Evolutionary conservation across 1,140 invertebrate genomes (phyloP).

Genomic region (Anastrepha obliqua): DNA sequence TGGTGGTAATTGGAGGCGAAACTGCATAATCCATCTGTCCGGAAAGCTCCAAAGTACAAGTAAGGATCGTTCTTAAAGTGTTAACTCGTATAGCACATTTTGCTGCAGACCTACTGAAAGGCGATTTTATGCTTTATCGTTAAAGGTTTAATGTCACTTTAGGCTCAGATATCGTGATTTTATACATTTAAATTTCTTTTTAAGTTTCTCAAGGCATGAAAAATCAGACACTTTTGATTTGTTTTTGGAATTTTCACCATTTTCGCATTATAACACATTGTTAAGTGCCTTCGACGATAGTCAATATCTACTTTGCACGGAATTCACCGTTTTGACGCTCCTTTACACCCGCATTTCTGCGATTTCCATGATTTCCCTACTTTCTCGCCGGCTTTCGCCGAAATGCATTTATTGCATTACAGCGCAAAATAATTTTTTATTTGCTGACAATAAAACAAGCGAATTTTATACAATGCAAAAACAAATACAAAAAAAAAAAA

Average conservation of each 20-base stretch:
- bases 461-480: conserved; percentile 5
- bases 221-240: too few relatives aligned
- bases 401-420: conserved; percentile 48
- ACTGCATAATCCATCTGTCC: too few relatives aligned
- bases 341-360: background rate
- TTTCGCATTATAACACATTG: background rate
- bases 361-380: conserved; percentile 25
- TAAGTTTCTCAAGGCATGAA: too few relatives aligned
- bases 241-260: background rate
- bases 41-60: too few relatives aligned
- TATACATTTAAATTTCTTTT: too few relatives aligned
- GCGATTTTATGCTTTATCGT: too few relatives aligned
- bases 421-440: background rate
- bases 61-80: too few relatives aligned
- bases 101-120: too few relatives aligned
- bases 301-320: conserved; percentile 21
- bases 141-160: too few relatives aligned
- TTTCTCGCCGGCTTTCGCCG: conserved; percentile 34
- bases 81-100: too few relatives aligned
- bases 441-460: background rate
- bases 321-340: background rate
- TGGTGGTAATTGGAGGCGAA: too few relatives aligned
- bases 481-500: background rate
- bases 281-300: conserved; percentile 40
- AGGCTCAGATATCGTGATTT: too few relatives aligned